Evolutionary conservation across 1,140 invertebrate species (phyloP), one percentile per base, ranked within the genome.

Genomic region (Gryllus bimaculatus): DNA sequence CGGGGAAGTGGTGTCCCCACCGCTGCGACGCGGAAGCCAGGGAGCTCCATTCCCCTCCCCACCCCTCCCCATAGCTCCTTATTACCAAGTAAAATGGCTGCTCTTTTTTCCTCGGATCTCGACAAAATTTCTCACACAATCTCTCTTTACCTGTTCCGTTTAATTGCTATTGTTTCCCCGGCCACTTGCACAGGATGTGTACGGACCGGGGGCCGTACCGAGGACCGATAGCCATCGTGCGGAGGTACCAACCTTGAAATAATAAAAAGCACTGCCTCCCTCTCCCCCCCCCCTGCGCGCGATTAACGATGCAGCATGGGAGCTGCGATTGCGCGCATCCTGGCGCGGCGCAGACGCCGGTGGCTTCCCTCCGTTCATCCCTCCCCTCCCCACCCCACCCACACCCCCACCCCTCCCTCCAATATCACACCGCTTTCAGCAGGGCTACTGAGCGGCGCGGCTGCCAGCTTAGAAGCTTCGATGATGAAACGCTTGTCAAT

Each of bases 121-220:
- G 54, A 66, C 54, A 66, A 66, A 66, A 66, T 66, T 66, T 66
- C 54, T 66, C 54, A 66, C 54, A 66, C 54, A 66, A 66, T 66
- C 54, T 66, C 54, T 66, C 54, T 66, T 66, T 66, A 66, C 54
- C 54, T 66, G 54, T 66, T 66, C 54, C 54, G 54, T 66, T 66
- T 66, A 66, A 66, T 66, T 66, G 54, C 54, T 66, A 66, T 66
- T 66, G 54, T 66, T 66, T 66, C 54, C 54, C 18, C 54, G 54
- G 54, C 54, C 54, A 66, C 54, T 66, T 66, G 54, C 54, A 66
- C 54, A 66, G 54, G 54, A 66, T 66, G 54, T 66, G 54, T 66
- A 66, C 10, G 54, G 54, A 66, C 54, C 54, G 54, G 10, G 26
- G 26, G 26, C 26, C 26, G 26, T 39, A 39, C 26, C 26, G 26